Conservation (phyloP, 2,797 vertebrate species). For the Syndactyla subalaris region DNA sequence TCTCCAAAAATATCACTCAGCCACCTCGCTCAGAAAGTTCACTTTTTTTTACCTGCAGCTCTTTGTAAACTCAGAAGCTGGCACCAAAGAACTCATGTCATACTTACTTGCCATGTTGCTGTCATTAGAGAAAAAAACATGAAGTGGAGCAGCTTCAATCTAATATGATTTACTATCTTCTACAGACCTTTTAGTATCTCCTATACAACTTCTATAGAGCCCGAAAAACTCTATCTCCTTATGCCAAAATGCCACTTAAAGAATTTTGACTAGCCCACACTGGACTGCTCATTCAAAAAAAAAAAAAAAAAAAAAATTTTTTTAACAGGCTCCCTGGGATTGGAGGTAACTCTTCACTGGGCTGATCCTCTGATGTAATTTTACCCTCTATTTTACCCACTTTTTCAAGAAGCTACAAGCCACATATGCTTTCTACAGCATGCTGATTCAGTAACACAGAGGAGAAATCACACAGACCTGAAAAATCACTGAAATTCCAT, state of each 20-base stretch:
- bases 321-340: background rate
- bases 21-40: background rate
- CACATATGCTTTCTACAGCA: background rate
- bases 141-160: background rate
- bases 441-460: background rate
- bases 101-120: background rate
- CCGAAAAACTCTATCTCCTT: background rate
- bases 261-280: background rate
- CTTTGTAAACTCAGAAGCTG: background rate
- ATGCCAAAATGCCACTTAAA: background rate
- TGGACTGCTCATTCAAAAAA: accelerated
- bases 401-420: background rate
- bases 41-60: background rate
- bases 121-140: background rate
- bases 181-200: background rate
- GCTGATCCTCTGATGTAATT: background rate
- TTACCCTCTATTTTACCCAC: background rate
- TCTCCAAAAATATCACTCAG: background rate
- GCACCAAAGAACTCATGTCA: background rate
- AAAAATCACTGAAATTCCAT: background rate
- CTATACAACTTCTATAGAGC: background rate
- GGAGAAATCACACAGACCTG: background rate
- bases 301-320: accelerated
- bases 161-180: background rate
- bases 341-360: background rate